Evolutionary conservation across 1,140 invertebrate genomes (phyloP).

Genomic region (Achroia grisella): DNA sequence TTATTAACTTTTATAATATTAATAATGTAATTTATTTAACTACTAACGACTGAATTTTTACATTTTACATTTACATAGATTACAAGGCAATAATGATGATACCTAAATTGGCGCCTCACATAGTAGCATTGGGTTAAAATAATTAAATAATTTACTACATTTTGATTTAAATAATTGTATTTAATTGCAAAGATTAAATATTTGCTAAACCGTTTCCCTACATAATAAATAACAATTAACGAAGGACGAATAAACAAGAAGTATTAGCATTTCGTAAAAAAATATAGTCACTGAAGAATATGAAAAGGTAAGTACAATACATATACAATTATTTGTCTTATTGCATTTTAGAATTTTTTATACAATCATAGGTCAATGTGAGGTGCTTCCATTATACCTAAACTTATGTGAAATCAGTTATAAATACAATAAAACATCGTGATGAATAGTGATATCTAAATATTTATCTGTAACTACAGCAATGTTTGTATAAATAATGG

Average conservation of each 20-base stretch:
- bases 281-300: no score
- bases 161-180: no score
- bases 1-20: slow-evolving; percentile 30
- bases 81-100: slow-evolving; percentile 38
- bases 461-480: slow-evolving; percentile 1
- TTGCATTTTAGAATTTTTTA: no score
- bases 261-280: no score
- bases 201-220: no score
- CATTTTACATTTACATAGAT: slow-evolving; percentile 64
- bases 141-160: neutral
- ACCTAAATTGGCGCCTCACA: slow-evolving; percentile 6
- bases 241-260: no score
- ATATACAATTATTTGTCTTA: no score
- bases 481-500: slow-evolving; percentile 23
- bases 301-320: no score
- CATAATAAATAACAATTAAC: no score
- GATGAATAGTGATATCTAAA: slow-evolving; percentile 15
- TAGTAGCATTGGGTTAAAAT: neutral
- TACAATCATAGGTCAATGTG: neutral
- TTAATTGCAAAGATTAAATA: no score
- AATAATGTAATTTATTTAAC: slow-evolving; percentile 38
- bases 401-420: slow-evolving; percentile 23
- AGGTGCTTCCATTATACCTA: slow-evolving; percentile 14
- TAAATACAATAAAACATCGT: slow-evolving; percentile 11
- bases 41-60: slow-evolving; percentile 36